Evolutionary conservation across 2,113 vertebrate genomes (phyloP), one percentile per base, ranked within the genome.

Genomic region (Scomber colias): DNA sequence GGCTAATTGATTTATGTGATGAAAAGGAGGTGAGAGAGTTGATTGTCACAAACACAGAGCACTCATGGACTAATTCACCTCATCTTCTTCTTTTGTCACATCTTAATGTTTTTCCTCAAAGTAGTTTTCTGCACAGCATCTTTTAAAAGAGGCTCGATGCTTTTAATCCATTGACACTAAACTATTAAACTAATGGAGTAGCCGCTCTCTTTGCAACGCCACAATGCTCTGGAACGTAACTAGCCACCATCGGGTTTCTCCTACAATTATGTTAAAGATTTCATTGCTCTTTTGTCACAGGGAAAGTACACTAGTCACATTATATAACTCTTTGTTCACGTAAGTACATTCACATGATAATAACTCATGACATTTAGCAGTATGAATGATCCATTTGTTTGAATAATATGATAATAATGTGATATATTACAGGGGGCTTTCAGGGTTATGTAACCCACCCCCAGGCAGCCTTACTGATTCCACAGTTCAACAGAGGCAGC

Each of bases 331-430:
- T 61, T 17, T 40, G 9, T 21, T 60, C 30, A n/a, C 17, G 5
- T 49, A 19, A 60, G 54, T 4, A 11, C 49, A 30, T 78, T 72
- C 61, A 57, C 62, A 77, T 53, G 40, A 69, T 73, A n/a, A 72
- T 63, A 67, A 44, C 65, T 82, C 35, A 2, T 85, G 77, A 83
- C 54, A 69, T 74, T 81, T 14, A 45, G 24, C 21, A 45, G 53
- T 76, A 61, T 77, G 35, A 82, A 75, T 55, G 50, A 71, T 77
- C 75, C 46, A 8, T 82, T 77, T 82, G 63, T 82, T 77, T 51
- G 62, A 62, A n/a, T 53, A 35, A 54, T 44, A 11, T 54, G 62
- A 80, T 69, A 40, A 79, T 66, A 55, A 70, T 63, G 9, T 31
- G 53, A 75, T 75, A 10, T 66, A 84, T 49, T 54, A 68, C 66